Evolutionary conservation across 2,113 vertebrate genomes (phyloP).

Genomic region (Lophochroa leadbeateri): DNA sequence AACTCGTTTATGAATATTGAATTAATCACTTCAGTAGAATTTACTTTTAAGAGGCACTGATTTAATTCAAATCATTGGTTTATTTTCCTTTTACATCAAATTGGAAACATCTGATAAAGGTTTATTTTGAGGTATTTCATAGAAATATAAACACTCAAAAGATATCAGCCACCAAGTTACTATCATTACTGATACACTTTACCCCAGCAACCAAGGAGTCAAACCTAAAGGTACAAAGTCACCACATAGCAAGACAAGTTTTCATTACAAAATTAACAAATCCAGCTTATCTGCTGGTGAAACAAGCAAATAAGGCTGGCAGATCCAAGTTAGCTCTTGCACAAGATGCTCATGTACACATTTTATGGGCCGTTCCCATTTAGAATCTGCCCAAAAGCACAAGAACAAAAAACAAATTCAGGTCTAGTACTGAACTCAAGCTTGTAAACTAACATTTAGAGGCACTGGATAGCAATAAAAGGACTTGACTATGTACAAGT

Average conservation of each 20-base stretch:
- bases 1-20: neutral
- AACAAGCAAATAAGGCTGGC: neutral
- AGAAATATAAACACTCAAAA: neutral
- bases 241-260: neutral
- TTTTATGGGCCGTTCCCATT: neutral
- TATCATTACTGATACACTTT: neutral
- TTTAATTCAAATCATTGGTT: neutral
- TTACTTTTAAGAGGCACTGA: neutral
- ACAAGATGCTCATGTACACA: fast-evolving
- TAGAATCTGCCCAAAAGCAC: neutral
- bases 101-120: neutral
- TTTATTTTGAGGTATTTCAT: neutral
- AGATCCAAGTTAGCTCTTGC: neutral
- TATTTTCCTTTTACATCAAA: neutral
- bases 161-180: neutral
- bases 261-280: neutral
- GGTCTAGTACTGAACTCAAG: neutral
- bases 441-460: neutral
- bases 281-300: neutral
- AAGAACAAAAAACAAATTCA: neutral
- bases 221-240: neutral
- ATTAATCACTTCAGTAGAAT: neutral
- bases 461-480: too few relatives aligned
- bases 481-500: neutral
- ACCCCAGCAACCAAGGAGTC: neutral